Evolutionary conservation across 2,113 vertebrate species (phyloP), one percentile per base, ranked within the genome.

Genomic region (Pogonocichla stellata): DNA sequence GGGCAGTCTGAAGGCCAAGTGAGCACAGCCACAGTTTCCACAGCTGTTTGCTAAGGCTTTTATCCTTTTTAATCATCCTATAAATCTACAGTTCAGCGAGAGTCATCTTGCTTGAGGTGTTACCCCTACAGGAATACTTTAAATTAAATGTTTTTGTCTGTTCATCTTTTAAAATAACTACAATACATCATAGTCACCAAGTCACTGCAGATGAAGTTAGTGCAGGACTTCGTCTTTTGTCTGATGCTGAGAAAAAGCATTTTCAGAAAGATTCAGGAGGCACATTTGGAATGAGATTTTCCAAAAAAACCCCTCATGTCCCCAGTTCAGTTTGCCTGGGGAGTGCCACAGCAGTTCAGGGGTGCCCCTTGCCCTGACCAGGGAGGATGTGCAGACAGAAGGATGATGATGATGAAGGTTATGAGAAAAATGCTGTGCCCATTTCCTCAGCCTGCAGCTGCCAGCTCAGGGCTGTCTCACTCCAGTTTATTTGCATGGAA

Each of bases 401-500:
- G 53, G n/a, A 14, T 33, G 50, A 61, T 33, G 48, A 60, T 82
- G 58, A 42, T 75, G 61, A 42, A 67, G 51, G 26, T 51, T 19
- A 12, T 50, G 43, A 64, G 43, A 45, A 53, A 42, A 80, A 28
- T 47, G 45, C 53, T 40, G 25, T 1, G 1, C 36, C 64, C 10
- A 5, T 69, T 64, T 91, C 54, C 84, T 80, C 43, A 62, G 43
- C 62, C 75, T 48, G 3, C n/a, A 81, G 74, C 74, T 74, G 10
- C 53, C 47, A 14, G 25, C 80, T 67, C 53, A 73, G 58, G 48
- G 31, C 66, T 80, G 24, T 20, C 33, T 60, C 34, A 29, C 38
- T 47, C 28, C 7, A 4, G 17, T 64, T 77, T 42, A 29, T 60
- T 43, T 57, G 47, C 0, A 0, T 47, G 24, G 34, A 47, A 34